Evolutionary conservation across 2,888 invertebrate species (phyloP), one percentile per base, ranked within the genome.

Genomic region (Nudaria mundana): DNA sequence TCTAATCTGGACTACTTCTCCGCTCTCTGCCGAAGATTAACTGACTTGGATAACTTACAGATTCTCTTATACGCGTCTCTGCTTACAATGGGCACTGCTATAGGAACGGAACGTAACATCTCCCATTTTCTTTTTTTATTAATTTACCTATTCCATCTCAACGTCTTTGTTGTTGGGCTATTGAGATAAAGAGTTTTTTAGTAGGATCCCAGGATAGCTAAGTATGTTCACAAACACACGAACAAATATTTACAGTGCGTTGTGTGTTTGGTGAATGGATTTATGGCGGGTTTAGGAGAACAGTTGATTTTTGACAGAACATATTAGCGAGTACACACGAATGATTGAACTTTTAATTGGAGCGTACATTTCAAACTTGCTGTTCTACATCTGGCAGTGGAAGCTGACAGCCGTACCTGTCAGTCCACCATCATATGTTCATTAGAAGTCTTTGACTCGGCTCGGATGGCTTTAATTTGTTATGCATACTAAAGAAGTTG

Each of bases 221-320:
- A 61, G 50, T 56, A 48, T 43, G 56, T 55, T 49, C 49, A 59
- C 53, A 59, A 65, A 63, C 52, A 58, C 55, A 53, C 52, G 65
- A 66, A 65, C 71, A 75, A 85, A 83, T 78, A 75, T 84, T 77
- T 69, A 78, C 74, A 57, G 54, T 62, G 67, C 53, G 63, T 66
- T 58, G 52, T 58, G 51, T 54, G 67, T 70, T 69, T 65, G 64
- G 56, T 49, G 50, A 66, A 70, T 68, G 60, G 68, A 77, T 82
- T 80, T 81, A 82, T 75, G 72, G 56, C 53, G 56, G 60, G 66
- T 68, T 71, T 66, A 70, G 55, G 59, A 48, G 46, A 46, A 59
- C 66, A 63, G 61, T 66, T 52, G 57, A 63, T 63, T 63, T 69
- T 63, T 63, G 65, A 71, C 65, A 51, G 55, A 60, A 66, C 52